Conservation (phyloP, 2,113 vertebrate genomes). For the Sebastes fasciatus region DNA sequence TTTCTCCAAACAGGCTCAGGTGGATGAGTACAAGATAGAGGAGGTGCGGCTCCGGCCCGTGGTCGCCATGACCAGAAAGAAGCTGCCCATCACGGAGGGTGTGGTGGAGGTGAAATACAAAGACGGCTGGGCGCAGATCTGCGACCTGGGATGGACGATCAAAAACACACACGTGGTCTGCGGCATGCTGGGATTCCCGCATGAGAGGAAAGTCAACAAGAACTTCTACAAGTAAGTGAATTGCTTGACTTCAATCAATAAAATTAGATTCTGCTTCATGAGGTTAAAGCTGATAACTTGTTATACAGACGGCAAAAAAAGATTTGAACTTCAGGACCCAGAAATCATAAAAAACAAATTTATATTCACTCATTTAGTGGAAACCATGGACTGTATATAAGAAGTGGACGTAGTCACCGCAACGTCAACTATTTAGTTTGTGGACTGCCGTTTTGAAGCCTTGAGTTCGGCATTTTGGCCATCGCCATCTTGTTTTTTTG, state of each 20-base stretch:
- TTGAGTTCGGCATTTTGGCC: too few species aligned
- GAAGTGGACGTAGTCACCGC: too few species aligned
- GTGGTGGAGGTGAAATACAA: constrained; percentile 92
- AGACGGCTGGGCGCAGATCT: constrained; percentile 91
- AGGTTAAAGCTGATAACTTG: background rate
- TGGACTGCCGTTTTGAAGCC: too few species aligned
- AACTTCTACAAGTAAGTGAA: constrained; percentile 95
- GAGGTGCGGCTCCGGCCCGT: constrained; percentile 90
- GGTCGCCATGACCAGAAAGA: constrained; percentile 77
- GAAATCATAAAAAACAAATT: background rate
- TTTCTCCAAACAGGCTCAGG: constrained; percentile 77
- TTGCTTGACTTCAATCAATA: background rate
- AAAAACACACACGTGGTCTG: constrained; percentile 93
- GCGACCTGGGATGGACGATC: constrained; percentile 89
- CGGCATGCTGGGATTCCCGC: constrained; percentile 95
- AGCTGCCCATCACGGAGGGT: constrained; percentile 89
- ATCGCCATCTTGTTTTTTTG: too few species aligned
- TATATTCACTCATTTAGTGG: background rate
- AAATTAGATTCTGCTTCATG: background rate
- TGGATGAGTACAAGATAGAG: constrained; percentile 90
- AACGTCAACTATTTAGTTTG: too few species aligned
- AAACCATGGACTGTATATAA: background rate
- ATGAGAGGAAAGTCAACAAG: constrained; percentile 92
- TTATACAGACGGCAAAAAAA: background rate
- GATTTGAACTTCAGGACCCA: background rate